A percentile compares a stretch with the other conserved stretches of the same genome.
Evolutionary conservation across 2,888 invertebrate genomes (phyloP).

Genomic region (Perizoma affinitatum): DNA sequence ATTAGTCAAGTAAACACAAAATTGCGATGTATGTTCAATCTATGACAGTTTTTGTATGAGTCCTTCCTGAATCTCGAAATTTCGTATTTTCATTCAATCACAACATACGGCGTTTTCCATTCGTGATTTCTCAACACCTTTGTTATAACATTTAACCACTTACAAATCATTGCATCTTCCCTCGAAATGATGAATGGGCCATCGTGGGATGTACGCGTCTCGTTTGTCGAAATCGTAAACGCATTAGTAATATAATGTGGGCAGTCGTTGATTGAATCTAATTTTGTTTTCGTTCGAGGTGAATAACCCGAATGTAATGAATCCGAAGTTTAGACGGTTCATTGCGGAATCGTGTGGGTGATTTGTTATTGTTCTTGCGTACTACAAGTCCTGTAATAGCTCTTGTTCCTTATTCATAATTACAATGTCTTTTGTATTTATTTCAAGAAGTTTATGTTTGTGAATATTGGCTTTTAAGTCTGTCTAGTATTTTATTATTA

Average conservation of each 20-base stretch:
- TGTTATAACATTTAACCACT: slow-evolving; percentile 24
- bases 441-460: slow-evolving; percentile 6
- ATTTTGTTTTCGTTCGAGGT: slow-evolving; percentile 75
- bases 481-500: neutral
- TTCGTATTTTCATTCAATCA: slow-evolving; percentile 3
- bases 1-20: too few species aligned
- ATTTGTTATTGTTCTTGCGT: slow-evolving; percentile 38
- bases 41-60: too few species aligned
- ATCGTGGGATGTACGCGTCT: slow-evolving; percentile 28
- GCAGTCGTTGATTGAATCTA: slow-evolving; percentile 71
- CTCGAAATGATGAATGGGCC: slow-evolving; percentile 38
- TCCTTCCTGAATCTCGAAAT: too few species aligned
- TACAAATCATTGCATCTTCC: slow-evolving; percentile 18
- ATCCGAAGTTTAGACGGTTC: slow-evolving; percentile 35
- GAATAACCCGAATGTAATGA: slow-evolving; percentile 59
- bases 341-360: slow-evolving; percentile 39
- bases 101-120: neutral
- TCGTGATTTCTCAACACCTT: slow-evolving; percentile 14
- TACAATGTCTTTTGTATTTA: slow-evolving; percentile 1
- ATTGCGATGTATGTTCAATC: too few species aligned
- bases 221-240: slow-evolving; percentile 66
- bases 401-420: slow-evolving; percentile 15
- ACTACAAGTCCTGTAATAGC: slow-evolving; percentile 28
- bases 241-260: slow-evolving; percentile 72
- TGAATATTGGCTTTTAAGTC: neutral